These are phyloP conservation scores for Phataginus tricuspis DNA, from an alignment of 2,797 vertebrate species.

Conservation along the genomic window DNA sequence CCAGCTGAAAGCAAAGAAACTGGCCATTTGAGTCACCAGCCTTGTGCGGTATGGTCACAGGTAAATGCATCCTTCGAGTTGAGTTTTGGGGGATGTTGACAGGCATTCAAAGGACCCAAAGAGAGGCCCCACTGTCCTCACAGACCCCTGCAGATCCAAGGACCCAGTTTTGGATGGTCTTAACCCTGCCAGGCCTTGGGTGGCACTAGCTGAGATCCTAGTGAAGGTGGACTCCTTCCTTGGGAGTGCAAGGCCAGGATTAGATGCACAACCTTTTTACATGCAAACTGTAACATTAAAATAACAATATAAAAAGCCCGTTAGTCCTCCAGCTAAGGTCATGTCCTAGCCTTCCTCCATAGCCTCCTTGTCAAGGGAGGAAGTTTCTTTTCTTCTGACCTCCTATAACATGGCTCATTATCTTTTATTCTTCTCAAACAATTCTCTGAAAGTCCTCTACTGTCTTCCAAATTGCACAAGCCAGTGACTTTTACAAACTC, in stretches of 20 bases:
- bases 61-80: neutral
- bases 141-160: neutral
- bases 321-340: neutral
- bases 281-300: neutral
- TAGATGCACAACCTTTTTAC: neutral
- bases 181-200: neutral
- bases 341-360: neutral
- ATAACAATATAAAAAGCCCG: neutral
- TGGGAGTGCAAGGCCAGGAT: neutral
- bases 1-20: constrained; percentile 44
- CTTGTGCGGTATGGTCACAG: constrained; percentile 34
- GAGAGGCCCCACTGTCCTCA: constrained; percentile 18
- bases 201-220: neutral
- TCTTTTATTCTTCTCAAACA: neutral
- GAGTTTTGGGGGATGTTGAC: constrained; percentile 7
- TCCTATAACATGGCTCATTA: neutral
- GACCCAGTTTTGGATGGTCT: constrained; percentile 23
- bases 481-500: neutral
- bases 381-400: neutral
- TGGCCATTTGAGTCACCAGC: constrained; percentile 35
- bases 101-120: constrained; percentile 51
- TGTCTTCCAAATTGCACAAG: neutral
- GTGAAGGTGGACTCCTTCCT: neutral
- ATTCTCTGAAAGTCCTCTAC: neutral
- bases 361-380: neutral